phyloP scores from a whole-genome alignment of 1,140 invertebrate genomes.

The Aphelinus certus region DNA sequence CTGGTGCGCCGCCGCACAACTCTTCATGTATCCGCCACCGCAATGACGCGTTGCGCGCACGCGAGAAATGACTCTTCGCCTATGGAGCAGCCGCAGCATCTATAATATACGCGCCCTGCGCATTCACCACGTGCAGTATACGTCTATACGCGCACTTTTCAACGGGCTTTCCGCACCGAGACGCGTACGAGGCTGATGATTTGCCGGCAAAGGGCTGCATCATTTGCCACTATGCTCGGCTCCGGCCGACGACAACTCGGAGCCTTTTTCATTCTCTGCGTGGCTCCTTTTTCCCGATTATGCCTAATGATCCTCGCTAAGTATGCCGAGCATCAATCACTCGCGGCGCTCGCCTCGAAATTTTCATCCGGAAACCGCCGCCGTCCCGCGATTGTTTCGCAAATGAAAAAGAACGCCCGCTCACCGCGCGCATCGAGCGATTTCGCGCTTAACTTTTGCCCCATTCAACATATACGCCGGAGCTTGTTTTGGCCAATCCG shows the following conservation, averaged over 20 bases:
- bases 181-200: conserved; percentile 23
- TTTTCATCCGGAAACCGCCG: too few relatives aligned
- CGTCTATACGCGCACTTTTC: too few relatives aligned
- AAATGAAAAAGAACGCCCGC: too few relatives aligned
- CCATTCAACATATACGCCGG: too few relatives aligned
- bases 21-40: too few relatives aligned
- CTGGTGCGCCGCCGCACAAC: background rate
- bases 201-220: conserved; percentile 15
- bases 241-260: conserved; percentile 19
- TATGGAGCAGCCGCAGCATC: background rate
- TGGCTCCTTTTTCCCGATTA: conserved; percentile 19
- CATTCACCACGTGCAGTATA: too few relatives aligned
- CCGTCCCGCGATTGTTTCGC: too few relatives aligned
- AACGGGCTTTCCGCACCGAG: conserved; percentile 11
- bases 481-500: too few relatives aligned
- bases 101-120: background rate
- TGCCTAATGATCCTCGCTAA: conserved; percentile 27
- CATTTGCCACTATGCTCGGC: background rate
- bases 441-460: too few relatives aligned
- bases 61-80: background rate
- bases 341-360: background rate
- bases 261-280: conserved; percentile 4
- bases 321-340: conserved; percentile 21
- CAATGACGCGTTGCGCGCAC: background rate
- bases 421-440: too few relatives aligned